Conservation (phyloP, 2,113 vertebrate species). For the Nicator chloris region DNA sequence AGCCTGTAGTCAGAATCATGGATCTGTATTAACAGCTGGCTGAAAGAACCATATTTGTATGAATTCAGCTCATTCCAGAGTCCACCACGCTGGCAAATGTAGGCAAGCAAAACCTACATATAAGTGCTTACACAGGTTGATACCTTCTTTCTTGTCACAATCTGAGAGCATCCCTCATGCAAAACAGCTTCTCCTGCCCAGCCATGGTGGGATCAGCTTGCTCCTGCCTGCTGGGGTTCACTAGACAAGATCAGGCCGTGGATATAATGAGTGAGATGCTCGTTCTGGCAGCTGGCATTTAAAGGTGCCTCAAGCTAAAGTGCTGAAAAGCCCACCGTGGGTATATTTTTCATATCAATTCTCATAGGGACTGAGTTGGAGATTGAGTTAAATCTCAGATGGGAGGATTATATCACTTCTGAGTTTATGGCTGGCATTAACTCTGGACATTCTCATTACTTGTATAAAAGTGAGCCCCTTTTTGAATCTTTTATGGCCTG, state of each 20-base stretch:
- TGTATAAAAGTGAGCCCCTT: background rate
- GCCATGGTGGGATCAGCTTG: background rate
- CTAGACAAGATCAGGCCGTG: background rate
- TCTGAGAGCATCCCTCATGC: background rate
- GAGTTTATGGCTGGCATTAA: background rate
- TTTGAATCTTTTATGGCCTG: background rate
- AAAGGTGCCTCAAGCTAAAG: background rate
- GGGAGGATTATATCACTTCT: background rate
- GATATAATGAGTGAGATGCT: background rate
- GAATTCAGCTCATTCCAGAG: background rate
- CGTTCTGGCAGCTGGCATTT: background rate
- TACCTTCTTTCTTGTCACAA: background rate
- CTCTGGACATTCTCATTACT: background rate
- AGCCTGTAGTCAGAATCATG: background rate
- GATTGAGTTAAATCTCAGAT: background rate
- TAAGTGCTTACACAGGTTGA: background rate
- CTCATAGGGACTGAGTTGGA: background rate
- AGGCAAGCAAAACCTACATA: background rate
- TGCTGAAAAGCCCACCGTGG: fast-evolving
- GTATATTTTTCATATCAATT: background rate
- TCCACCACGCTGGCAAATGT: fast-evolving
- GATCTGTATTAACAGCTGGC: background rate
- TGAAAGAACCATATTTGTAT: background rate
- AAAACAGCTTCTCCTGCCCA: background rate
- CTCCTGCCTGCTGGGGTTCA: background rate